A percentile compares a stretch with the other conserved stretches of the same genome.
phyloP scores from a whole-genome alignment of 2,888 invertebrate species.

The Morpho achilles region DNA sequence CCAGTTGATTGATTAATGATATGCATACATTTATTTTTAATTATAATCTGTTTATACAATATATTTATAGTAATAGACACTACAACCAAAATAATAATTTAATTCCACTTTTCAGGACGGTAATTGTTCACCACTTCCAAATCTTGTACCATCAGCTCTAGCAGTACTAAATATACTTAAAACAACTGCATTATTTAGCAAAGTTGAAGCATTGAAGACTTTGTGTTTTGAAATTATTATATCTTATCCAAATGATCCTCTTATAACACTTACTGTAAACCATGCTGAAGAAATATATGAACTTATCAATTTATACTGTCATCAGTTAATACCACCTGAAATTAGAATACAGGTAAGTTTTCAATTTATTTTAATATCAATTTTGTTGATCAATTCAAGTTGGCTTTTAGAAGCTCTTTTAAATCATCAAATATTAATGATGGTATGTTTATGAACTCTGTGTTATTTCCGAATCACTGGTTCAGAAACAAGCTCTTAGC shows the following conservation, averaged over 20 bases:
- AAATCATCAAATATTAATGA: too few relatives aligned
- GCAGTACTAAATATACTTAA: constrained; percentile 44
- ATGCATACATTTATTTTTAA: too few relatives aligned
- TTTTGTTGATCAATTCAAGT: too few relatives aligned
- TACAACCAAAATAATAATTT: too few relatives aligned
- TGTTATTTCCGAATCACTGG: too few relatives aligned
- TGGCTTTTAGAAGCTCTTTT: too few relatives aligned
- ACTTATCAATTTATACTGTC: constrained; percentile 40
- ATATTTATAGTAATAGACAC: too few relatives aligned
- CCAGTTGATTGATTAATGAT: too few relatives aligned
- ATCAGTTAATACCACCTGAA: constrained; percentile 30
- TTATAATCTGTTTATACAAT: too few relatives aligned
- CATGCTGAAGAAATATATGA: constrained; percentile 40
- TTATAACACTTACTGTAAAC: constrained; percentile 33
- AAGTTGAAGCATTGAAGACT: constrained; percentile 38
- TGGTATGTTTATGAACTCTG: too few relatives aligned
- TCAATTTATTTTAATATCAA: too few relatives aligned
- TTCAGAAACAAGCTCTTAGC: too few relatives aligned
- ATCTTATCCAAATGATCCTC: constrained; percentile 45
- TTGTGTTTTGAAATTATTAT: constrained; percentile 45
- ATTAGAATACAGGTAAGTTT: constrained; percentile 38
- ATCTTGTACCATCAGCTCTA: constrained; percentile 44
- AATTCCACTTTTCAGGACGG: constrained; percentile 16
- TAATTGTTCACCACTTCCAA: constrained; percentile 24
- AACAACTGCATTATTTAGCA: constrained; percentile 35